Evolutionary conservation across 2,888 invertebrate genomes (phyloP).

Genomic region (Cryptocheilus praepositus): DNA sequence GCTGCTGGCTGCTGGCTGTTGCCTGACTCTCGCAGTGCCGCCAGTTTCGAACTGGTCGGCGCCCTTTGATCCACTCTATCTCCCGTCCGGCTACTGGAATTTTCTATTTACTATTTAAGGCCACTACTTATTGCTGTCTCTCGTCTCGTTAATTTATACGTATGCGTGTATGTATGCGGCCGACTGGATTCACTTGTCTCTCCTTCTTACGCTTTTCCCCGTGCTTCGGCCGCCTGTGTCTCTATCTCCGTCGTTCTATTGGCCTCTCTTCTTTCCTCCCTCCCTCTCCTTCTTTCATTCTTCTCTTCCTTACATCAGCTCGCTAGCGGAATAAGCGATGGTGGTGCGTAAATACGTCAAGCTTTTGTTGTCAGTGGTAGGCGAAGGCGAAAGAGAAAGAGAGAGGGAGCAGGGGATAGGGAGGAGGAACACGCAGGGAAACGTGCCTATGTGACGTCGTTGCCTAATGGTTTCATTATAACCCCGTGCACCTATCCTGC

Average conservation of each 20-base stretch:
- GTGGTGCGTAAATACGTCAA: conserved; percentile 35
- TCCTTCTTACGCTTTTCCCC: conserved; percentile 4
- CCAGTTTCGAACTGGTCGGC: conserved; percentile 49
- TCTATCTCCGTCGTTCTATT: background rate
- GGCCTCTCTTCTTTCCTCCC: conserved; percentile 15
- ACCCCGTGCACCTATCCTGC: conserved; percentile 10
- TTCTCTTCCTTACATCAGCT: conserved; percentile 7
- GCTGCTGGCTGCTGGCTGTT: background rate
- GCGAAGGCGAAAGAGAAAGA: conserved; percentile 2
- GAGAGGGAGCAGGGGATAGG: no score
- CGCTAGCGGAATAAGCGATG: conserved; percentile 2
- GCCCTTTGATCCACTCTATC: conserved; percentile 55
- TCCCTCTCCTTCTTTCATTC: background rate
- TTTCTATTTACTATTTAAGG: conserved; percentile 61
- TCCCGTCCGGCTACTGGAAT: conserved; percentile 55
- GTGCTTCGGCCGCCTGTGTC: background rate
- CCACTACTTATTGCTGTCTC: conserved; percentile 57
- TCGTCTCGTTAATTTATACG: conserved; percentile 63
- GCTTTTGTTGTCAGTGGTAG: conserved; percentile 36
- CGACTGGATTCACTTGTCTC: conserved; percentile 3
- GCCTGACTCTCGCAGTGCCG: conserved; percentile 35
- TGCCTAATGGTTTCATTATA: conserved; percentile 56
- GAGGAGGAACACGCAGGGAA: conserved; percentile 35
- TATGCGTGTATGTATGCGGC: conserved; percentile 27
- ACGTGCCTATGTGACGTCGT: conserved; percentile 41